A percentile compares a stretch with the other conserved stretches of the same genome.
These are phyloP conservation scores for Unio pictorum DNA, from an alignment of 2,888 invertebrate genomes.

Conservation along the genomic window DNA sequence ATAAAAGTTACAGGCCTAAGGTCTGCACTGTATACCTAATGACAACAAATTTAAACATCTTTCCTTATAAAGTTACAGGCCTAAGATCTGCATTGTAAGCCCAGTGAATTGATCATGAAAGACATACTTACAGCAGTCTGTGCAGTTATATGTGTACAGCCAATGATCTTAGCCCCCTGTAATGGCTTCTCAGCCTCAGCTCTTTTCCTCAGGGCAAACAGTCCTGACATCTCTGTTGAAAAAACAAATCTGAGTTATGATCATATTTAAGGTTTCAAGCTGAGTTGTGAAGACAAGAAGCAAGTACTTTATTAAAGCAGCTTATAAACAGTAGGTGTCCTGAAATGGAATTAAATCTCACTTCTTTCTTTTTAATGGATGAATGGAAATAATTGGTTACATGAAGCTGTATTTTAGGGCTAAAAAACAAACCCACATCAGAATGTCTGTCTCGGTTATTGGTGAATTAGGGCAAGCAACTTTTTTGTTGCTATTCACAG, in stretches of 20 bases:
- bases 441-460: no score
- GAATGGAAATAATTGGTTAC: no score
- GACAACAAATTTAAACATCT: no score
- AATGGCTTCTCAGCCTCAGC: slow-evolving; percentile 93
- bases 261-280: not conserved
- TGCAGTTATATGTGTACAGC: slow-evolving; percentile 98
- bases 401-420: no score
- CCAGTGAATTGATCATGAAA: not conserved
- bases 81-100: no score
- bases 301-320: not conserved
- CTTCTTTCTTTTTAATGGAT: not conserved
- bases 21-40: no score
- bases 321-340: not conserved
- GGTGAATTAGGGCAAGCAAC: no score
- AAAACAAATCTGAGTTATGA: slow-evolving; percentile 3
- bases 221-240: slow-evolving; percentile 93
- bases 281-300: not conserved
- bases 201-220: slow-evolving; percentile 92
- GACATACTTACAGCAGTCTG: slow-evolving; percentile 86
- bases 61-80: no score
- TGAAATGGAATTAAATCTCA: not conserved
- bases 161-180: slow-evolving; percentile 95
- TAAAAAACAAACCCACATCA: no score
- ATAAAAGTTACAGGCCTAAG: no score
- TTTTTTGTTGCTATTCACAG: no score